Percentiles rank a stretch among this genome's conserved stretches.
Conservation (phyloP, 2,113 vertebrate species). For the Bos indicus region DNA sequence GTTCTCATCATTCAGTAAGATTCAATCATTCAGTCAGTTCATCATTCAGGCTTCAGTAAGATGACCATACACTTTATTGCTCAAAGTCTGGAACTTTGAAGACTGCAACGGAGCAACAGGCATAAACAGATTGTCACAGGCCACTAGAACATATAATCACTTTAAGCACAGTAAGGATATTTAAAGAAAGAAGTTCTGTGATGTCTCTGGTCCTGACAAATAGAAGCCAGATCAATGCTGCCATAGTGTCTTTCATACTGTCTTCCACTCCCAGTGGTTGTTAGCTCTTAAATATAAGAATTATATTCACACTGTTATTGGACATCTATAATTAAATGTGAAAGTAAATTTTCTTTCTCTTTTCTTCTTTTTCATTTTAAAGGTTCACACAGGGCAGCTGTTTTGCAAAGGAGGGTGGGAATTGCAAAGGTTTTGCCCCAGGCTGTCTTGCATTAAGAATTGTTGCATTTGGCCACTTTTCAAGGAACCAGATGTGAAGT, state of each 20-base stretch:
- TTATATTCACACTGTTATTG: neutral
- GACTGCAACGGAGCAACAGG: neutral
- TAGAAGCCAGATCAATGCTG: slow-evolving; percentile 4
- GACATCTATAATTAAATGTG: neutral
- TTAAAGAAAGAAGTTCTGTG: neutral
- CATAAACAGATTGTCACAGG: neutral
- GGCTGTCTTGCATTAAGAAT: slow-evolving; percentile 59
- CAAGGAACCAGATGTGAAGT: slow-evolving; percentile 64
- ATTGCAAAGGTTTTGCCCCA: slow-evolving; percentile 45
- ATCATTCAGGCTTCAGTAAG: neutral
- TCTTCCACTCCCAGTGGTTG: neutral
- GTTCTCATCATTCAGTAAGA: neutral
- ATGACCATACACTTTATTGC: neutral
- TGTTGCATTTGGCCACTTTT: slow-evolving; percentile 58
- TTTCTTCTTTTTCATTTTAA: neutral
- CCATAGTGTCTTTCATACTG: neutral
- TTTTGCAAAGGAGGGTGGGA: slow-evolving; percentile 56
- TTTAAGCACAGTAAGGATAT: neutral
- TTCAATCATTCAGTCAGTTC: neutral
- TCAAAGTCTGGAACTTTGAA: neutral
- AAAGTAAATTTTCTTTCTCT: neutral
- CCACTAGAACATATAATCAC: neutral
- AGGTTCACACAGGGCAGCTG: slow-evolving; percentile 38
- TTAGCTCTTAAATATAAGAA: neutral
- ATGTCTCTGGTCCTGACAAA: neutral